A percentile compares a stretch with the other conserved stretches of the same genome.
Evolutionary conservation across 2,113 vertebrate genomes (phyloP).

Genomic region (Leptodactylus fuscus): DNA sequence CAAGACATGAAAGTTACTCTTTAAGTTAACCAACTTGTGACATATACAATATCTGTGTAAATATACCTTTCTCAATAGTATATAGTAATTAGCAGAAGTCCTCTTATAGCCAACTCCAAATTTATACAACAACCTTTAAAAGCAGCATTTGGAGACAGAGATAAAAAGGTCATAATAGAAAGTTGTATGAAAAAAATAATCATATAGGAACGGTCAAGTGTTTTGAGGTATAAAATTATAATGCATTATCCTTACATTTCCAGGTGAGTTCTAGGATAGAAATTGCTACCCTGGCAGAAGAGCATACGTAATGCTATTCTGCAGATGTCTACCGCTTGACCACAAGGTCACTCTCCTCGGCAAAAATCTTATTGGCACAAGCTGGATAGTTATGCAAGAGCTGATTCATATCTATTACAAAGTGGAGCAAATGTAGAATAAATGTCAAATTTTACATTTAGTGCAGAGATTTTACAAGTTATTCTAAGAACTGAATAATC

Average conservation of each 20-base stretch:
- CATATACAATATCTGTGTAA: too few relatives aligned
- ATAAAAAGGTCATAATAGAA: background rate
- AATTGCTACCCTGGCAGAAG: background rate
- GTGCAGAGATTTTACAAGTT: slow-evolving; percentile 9
- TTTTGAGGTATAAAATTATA: background rate
- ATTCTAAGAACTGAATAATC: slow-evolving; percentile 2
- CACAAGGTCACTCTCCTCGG: slow-evolving; percentile 1
- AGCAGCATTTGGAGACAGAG: background rate
- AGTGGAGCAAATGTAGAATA: slow-evolving; percentile 15
- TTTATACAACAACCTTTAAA: background rate
- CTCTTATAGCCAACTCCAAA: too few relatives aligned
- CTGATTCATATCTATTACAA: slow-evolving; percentile 16
- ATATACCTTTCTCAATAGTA: too few relatives aligned
- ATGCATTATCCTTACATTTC: background rate
- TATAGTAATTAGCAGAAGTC: too few relatives aligned
- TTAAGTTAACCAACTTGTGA: too few relatives aligned
- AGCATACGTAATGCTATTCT: background rate
- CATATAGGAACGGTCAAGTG: background rate
- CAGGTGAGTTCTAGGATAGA: background rate
- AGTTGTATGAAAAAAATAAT: background rate
- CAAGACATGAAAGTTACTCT: too few relatives aligned
- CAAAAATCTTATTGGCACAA: background rate
- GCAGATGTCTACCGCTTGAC: background rate
- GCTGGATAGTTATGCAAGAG: slow-evolving; percentile 11
- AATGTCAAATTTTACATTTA: slow-evolving; percentile 46